Evolutionary conservation across 2,113 vertebrate genomes (phyloP), one percentile per base, ranked within the genome.

Genomic region (Drymodes brunneopygia): DNA sequence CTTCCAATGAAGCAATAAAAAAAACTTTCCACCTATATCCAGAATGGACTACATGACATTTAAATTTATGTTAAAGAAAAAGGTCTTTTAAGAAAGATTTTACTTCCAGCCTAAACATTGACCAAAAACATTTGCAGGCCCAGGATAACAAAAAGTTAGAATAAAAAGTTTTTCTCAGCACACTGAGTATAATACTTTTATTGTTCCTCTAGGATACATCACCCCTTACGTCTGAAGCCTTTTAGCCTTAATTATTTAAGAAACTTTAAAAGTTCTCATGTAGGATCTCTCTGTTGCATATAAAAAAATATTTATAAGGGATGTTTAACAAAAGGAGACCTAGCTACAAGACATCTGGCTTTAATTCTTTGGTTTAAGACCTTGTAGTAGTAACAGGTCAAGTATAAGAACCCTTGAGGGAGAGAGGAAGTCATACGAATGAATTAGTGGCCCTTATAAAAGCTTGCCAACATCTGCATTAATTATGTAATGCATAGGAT

Each of bases 371-470:
- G 28, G 24, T 75, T 86, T 90, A 91, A 92, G 61, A 92, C 47
- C 3, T 3, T 75, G 42, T 48, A 78, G 84, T 48, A 96, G 51
- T 86, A 96, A 95, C 42, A 93, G 80, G 78, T 95, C 92, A 96
- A 95, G 45, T 86, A 61, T 91, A 91, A 86, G 78, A 96, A 88
- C 42, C 73, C 93, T 93, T 80, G 35, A 88, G 90, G 90, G 78
- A 87, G 62, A 79, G 42, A 96, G 92, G 93, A 97, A 96, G 93
- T 94, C 48, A 86, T 69, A 92, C 1, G 12, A 92, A 91, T 95
- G 77, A 95, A 74, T 92, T 91, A 97, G 62, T 81, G 72, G 56
- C 36, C 61, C 82, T 81, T 67, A 87, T 48, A 85, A 92, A 94
- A 86, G 72, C 57, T 90, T 87, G 73, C 81, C 90, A 96, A 90